phyloP scores from a whole-genome alignment of 2,113 vertebrate species.

The Sorex araneus region DNA sequence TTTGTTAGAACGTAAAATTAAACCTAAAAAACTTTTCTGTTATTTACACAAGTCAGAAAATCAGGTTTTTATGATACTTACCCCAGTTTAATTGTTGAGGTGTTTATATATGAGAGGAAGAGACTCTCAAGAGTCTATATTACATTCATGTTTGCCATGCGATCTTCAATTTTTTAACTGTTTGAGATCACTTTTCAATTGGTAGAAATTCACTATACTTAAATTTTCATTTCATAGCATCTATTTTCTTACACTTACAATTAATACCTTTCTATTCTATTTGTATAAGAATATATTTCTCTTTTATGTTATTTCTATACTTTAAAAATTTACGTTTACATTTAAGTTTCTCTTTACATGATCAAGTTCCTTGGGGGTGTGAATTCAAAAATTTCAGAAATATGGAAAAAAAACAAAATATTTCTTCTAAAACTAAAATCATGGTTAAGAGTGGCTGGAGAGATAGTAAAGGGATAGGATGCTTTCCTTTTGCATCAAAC shows the following conservation, averaged over 20 bases:
- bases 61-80: neutral
- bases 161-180: neutral
- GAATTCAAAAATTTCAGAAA: neutral
- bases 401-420: neutral
- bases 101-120: neutral
- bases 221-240: neutral
- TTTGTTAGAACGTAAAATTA: neutral
- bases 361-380: neutral
- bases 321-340: neutral
- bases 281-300: neutral
- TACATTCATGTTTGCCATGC: constrained; percentile 29
- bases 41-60: constrained; percentile 1
- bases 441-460: neutral
- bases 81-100: neutral
- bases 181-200: too few species aligned
- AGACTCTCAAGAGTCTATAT: neutral
- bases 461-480: too few species aligned
- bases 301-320: neutral
- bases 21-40: neutral
- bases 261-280: neutral
- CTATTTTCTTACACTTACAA: constrained; percentile 37
- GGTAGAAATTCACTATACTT: neutral
- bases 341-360: neutral
- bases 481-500: too few species aligned
- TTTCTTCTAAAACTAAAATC: constrained; percentile 42